Evolutionary conservation across 2,113 vertebrate species (phyloP), one percentile per base, ranked within the genome.

Genomic region (Reinhardtius hippoglossoides): DNA sequence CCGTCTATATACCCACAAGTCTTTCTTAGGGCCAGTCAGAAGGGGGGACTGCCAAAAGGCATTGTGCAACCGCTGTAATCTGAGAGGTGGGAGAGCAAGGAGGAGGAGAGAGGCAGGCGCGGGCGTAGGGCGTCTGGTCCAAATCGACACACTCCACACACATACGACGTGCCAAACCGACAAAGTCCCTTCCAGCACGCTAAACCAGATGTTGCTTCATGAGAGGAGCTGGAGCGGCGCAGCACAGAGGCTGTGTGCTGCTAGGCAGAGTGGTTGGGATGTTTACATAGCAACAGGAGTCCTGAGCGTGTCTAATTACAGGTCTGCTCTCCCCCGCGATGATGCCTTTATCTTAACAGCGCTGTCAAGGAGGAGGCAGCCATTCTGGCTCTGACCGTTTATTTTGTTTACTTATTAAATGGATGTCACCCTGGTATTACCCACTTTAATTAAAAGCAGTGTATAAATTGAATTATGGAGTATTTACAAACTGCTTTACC

Each of bases 251-350:
- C 78, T 9, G 73, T 23, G 73, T 13, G 87, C 71, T 81, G 83
- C 75, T 71, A 82, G 66, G 67, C 75, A 86, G 89, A 90, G 79
- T n/a, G 81, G 83, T 74, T 26, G 80, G 84, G 87, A 78, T 94
- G 92, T 95, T 94, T 93, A 93, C 90, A 76, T 92, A 93, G 93
- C 92, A 93, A 93, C 92, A 69, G 86, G 89, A 93, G 87, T 83
- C 87, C 83, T 31, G 66, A 71, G 76, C 81, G 85, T 72, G 85
- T 92, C 80, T 92, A 91, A 92, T 95, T 92, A 92, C 88, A 90
- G 87, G 72, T 80, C 86, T 85, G 52, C 71, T 65, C 74, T 78
- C 88, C 92, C 87, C 88, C 66, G 48, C 21, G 69, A 70, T 52
- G 80, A 83, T 52, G 83, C 71, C 89, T 88, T 87, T 83, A 88